A percentile compares a stretch with the other conserved stretches of the same genome.
Conservation (phyloP, 2,113 vertebrate genomes). For the Polyodon spathula region DNA sequence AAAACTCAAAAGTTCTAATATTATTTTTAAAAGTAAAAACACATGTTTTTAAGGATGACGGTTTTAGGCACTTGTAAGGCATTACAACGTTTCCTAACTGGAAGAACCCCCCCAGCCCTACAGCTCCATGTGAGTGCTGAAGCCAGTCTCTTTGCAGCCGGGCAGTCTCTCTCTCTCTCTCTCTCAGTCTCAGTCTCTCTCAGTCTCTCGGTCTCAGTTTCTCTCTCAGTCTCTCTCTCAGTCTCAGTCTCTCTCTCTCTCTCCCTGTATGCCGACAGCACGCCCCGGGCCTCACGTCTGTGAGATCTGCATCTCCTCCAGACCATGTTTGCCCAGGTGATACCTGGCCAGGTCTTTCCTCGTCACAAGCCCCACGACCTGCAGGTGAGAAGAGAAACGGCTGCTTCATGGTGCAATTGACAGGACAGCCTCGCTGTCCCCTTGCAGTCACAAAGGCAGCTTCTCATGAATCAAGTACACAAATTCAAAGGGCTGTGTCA, state of each 20-base stretch:
- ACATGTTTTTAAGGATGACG: too few relatives aligned
- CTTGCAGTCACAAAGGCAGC: accelerated
- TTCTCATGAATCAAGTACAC: accelerated
- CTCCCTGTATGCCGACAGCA: not conserved
- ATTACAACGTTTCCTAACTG: too few relatives aligned
- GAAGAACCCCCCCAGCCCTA: too few relatives aligned
- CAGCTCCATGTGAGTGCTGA: too few relatives aligned
- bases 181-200: constrained; percentile 37
- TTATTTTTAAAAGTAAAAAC: too few relatives aligned
- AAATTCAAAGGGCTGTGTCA: not conserved
- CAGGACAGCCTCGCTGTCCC: too few relatives aligned
- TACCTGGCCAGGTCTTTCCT: constrained; percentile 93
- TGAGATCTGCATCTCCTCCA: constrained; percentile 85
- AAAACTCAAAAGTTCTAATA: too few relatives aligned
- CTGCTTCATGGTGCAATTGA: too few relatives aligned
- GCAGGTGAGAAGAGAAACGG: constrained; percentile 11
- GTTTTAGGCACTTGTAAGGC: too few relatives aligned
- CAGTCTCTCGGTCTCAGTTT: constrained; percentile 27
- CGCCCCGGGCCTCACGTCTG: constrained; percentile 68
- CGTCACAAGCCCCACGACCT: constrained; percentile 92
- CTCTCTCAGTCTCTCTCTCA: constrained; percentile 14
- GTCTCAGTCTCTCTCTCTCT: constrained; percentile 13
- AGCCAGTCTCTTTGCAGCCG: constrained; percentile 23
- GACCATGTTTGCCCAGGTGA: constrained; percentile 82
- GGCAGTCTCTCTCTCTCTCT: constrained; percentile 62